phyloP scores from a whole-genome alignment of 2,888 invertebrate genomes.

The Timema cristinae region DNA sequence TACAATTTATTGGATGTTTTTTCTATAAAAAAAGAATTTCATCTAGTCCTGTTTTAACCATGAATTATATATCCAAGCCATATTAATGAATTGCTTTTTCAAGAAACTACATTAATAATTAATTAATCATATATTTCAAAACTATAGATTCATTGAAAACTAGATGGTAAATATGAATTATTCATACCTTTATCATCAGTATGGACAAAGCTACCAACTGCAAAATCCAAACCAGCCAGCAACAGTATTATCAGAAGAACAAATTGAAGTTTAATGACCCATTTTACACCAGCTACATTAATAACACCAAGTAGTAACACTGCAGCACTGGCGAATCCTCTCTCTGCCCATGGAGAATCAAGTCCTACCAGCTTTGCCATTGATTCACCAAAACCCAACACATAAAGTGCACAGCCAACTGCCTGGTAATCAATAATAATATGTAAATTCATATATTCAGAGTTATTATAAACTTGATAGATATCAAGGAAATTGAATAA shows the following conservation, averaged over 20 bases:
- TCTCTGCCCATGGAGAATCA: constrained; percentile 67
- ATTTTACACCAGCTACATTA: constrained; percentile 95
- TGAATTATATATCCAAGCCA: too few relatives aligned
- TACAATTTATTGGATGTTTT: too few relatives aligned
- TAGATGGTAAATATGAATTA: background rate
- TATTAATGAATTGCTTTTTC: constrained; percentile 19
- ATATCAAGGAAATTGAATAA: too few relatives aligned
- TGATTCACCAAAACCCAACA: constrained; percentile 95
- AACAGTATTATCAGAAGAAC: constrained; percentile 78
- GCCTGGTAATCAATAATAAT: constrained; percentile 56
- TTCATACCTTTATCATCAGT: constrained; percentile 60
- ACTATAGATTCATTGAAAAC: background rate
- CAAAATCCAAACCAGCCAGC: constrained; percentile 87
- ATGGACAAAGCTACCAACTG: constrained; percentile 86
- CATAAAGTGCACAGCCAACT: constrained; percentile 93
- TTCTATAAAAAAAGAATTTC: too few relatives aligned
- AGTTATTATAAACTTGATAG: too few relatives aligned
- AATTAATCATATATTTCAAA: background rate
- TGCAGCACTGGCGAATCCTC: constrained; percentile 83
- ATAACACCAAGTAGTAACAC: constrained; percentile 83
- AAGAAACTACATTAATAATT: background rate
- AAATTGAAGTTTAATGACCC: constrained; percentile 96
- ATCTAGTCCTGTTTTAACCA: too few relatives aligned
- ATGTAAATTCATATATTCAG: too few relatives aligned
- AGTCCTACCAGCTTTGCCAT: constrained; percentile 79